Evolutionary conservation across 2,888 invertebrate genomes (phyloP), one percentile per base, ranked within the genome.

Genomic region (Melieria picta): DNA sequence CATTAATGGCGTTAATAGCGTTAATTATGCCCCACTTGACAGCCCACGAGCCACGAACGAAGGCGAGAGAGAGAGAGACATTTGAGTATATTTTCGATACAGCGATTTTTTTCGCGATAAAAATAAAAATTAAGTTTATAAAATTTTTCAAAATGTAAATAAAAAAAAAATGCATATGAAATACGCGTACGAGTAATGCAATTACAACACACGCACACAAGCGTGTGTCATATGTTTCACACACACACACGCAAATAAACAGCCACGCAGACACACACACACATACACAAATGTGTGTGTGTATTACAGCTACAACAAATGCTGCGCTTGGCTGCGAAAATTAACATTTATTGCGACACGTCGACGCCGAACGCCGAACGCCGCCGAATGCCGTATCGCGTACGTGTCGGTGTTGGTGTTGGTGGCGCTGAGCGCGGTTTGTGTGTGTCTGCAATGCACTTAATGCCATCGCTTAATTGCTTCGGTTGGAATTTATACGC

Each of bases 301-400:
- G 57, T 6, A 50, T 69, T 58, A 70, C 65, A 65, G 78, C 79
- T 77, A 79, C 80, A 79, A 83, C 83, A 83, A 82, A 83, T 83
- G 82, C 82, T 82, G 82, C 83, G 82, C 80, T 83, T 82, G 81
- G 80, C 78, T 79, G 80, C 78, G 81, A 80, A 82, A 82, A 82
- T 83, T 82, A 82, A 82, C 82, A 82, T 82, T 82, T 82, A 82
- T 82, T 82, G 79, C 81, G 79, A 77, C 83, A 80, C 82, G 79
- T 81, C 79, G 78, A n/a, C 45, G 62, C 13, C 10, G 60, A 52
- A 45, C 61, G 46, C 4, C 61, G 47, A 58, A 43, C 43, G 58
- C 9, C 60, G 52, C 30, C 56, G 10, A 16, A 56, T 13, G 9
- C n/a, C 16, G 30, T 13, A 1, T 9, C 7, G 7, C 6, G 5